phyloP scores from a whole-genome alignment of 2,797 vertebrate species.

The Podarcis lilfordi region DNA sequence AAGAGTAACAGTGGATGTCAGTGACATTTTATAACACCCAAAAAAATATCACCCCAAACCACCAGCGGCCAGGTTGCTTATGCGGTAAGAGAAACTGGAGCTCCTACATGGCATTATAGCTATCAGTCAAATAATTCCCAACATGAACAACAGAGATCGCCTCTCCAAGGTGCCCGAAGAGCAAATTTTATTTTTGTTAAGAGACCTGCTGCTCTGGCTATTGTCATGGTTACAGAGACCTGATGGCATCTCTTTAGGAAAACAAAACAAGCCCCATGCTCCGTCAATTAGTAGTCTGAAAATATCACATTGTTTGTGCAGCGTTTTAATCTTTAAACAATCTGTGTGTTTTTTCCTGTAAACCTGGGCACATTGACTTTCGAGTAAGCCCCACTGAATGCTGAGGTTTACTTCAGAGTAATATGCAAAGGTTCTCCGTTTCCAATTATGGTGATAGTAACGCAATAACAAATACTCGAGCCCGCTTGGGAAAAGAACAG shows the following conservation, averaged over 20 bases:
- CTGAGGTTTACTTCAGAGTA: no score
- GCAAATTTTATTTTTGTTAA: not conserved
- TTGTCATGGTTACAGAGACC: not conserved
- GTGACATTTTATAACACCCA: no score
- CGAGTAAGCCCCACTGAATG: no score
- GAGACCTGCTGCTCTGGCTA: not conserved
- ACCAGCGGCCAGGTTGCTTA: not conserved
- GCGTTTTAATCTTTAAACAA: not conserved
- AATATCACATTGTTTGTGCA: not conserved
- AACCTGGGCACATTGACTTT: not conserved
- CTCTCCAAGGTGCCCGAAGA: not conserved
- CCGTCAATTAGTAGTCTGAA: not conserved
- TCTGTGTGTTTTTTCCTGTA: not conserved
- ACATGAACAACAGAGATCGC: not conserved
- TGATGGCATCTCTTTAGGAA: not conserved
- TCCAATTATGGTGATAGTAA: not conserved
- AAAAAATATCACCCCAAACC: not conserved
- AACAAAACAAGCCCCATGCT: not conserved
- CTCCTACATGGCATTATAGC: not conserved
- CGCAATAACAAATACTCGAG: not conserved
- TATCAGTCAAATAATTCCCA: not conserved
- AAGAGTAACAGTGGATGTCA: not conserved
- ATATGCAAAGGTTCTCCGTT: not conserved
- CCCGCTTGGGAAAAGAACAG: not conserved
- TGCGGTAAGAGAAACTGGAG: not conserved